Conservation (phyloP, 2,888 invertebrate species). For the Cecidostiba fungosa region DNA sequence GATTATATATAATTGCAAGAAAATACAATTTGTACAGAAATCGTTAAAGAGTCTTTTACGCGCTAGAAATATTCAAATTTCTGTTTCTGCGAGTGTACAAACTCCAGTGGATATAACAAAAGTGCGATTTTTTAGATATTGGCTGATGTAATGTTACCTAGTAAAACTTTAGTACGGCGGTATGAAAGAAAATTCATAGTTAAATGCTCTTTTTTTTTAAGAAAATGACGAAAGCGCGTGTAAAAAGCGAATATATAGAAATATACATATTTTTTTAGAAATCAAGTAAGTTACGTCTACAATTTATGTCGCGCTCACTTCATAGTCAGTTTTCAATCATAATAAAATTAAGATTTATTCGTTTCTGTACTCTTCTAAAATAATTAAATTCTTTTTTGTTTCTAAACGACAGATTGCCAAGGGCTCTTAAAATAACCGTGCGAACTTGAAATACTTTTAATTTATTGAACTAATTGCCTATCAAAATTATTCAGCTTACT, state of each 20-base stretch:
- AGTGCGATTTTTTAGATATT: constrained; percentile 50
- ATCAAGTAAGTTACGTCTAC: constrained; percentile 27
- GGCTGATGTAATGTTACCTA: constrained; percentile 36
- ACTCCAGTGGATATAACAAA: constrained; percentile 39
- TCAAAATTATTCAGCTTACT: constrained; percentile 9
- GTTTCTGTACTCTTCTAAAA: constrained; percentile 23
- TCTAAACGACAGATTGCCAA: not conserved
- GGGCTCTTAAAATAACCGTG: constrained; percentile 14
- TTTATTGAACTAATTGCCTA: not conserved
- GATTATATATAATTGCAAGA: constrained; percentile 55
- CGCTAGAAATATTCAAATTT: constrained; percentile 35
- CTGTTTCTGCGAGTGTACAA: constrained; percentile 46
- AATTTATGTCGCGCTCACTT: not conserved
- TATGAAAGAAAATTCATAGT: constrained; percentile 33
- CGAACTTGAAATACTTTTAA: constrained; percentile 25
- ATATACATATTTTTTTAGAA: constrained; percentile 32
- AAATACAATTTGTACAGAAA: constrained; percentile 60
- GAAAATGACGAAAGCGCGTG: constrained; percentile 33
- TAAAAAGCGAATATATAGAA: constrained; percentile 32
- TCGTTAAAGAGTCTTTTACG: constrained; percentile 41
- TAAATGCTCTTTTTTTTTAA: constrained; percentile 36
- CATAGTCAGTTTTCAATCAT: constrained; percentile 15
- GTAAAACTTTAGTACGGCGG: constrained; percentile 26
- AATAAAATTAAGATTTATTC: constrained; percentile 29
- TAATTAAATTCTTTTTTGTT: constrained; percentile 23